Conservation (phyloP, 2,113 vertebrate species). For the Abramis brama region DNA sequence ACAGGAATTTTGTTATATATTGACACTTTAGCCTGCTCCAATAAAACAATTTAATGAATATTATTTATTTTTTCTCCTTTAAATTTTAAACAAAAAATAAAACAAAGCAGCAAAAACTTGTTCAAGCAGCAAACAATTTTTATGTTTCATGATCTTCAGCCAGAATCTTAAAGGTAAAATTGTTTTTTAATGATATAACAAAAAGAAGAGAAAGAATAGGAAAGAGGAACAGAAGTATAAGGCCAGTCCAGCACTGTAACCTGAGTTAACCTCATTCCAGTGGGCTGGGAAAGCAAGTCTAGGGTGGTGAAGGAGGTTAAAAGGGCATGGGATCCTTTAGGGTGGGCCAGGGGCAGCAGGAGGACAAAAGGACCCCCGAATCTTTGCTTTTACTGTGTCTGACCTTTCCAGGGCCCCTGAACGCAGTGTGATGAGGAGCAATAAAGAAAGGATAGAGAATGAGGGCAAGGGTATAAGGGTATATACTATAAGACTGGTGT, state of each 20-base stretch:
- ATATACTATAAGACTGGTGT: background rate
- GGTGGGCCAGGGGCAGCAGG: background rate
- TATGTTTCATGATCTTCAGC: background rate
- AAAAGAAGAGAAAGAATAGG: background rate
- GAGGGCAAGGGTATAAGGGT: background rate
- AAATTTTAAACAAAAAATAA: background rate
- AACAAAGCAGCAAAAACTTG: background rate
- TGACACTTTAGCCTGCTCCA: background rate
- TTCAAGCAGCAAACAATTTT: background rate
- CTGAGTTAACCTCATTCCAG: conserved; percentile 3
- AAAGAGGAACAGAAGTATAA: background rate
- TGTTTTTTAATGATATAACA: background rate
- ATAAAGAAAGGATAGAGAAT: background rate
- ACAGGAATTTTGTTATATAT: no score
- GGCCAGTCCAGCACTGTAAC: background rate
- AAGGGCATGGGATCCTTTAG: conserved; percentile 31
- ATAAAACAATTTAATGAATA: background rate
- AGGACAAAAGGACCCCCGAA: conserved; percentile 16
- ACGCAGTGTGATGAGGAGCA: background rate
- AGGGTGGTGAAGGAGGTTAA: conserved; percentile 34
- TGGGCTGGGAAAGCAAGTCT: conserved; percentile 44
- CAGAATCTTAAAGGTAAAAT: background rate
- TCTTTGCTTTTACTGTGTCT: background rate
- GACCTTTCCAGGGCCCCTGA: conserved; percentile 42
- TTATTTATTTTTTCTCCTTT: background rate